Evolutionary conservation across 2,797 vertebrate genomes (phyloP).

Genomic region (Centroberyx gerrardi): DNA sequence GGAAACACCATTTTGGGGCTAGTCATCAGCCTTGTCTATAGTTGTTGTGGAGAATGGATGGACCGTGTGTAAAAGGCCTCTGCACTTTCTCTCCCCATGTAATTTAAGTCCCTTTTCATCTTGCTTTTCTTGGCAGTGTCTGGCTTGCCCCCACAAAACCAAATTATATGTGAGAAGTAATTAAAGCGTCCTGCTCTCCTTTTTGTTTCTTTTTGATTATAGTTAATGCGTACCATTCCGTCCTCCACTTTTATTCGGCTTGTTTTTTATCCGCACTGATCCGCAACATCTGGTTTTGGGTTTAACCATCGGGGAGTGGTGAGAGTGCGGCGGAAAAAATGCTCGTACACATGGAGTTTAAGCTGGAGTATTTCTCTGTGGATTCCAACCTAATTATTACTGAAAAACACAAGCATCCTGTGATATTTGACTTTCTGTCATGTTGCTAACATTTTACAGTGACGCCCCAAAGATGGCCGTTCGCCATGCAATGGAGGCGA

Average conservation of each 20-base stretch:
- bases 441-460: constrained; percentile 49
- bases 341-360: constrained; percentile 70
- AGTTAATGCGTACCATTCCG: constrained; percentile 84
- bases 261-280: constrained; percentile 84
- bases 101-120: constrained; percentile 85
- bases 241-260: constrained; percentile 76
- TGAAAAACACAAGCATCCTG: constrained; percentile 63
- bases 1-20: constrained; percentile 51
- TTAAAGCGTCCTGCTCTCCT: constrained; percentile 82
- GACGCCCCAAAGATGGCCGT: constrained; percentile 32
- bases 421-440: constrained; percentile 55
- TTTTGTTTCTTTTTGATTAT: constrained; percentile 87
- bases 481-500: constrained; percentile 35
- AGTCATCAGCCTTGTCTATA: constrained; percentile 67
- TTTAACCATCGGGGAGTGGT: constrained; percentile 77
- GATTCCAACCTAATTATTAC: constrained; percentile 75
- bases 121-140: constrained; percentile 79
- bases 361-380: constrained; percentile 66
- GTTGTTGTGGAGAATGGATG: constrained; percentile 59
- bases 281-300: constrained; percentile 85
- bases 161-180: constrained; percentile 86
- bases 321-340: constrained; percentile 58
- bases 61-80: constrained; percentile 66
- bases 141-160: constrained; percentile 76
- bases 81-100: constrained; percentile 76